Conservation (phyloP, 2,797 vertebrate species). For the Pteronotus mesoamericanus region DNA sequence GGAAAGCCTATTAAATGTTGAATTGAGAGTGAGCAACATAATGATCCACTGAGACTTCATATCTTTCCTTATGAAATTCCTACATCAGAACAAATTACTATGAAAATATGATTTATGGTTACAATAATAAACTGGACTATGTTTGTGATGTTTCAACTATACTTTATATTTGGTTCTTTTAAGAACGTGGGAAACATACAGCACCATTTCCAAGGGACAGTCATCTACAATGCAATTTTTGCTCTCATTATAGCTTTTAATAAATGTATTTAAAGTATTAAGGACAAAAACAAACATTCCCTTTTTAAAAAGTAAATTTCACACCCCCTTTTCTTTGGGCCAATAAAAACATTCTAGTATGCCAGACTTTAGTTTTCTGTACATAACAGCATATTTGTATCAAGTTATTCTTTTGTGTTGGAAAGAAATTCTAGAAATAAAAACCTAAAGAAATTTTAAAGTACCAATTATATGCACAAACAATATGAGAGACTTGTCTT, state of each 20-base stretch:
- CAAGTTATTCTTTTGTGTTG: constrained; percentile 33
- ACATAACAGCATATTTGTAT: not conserved
- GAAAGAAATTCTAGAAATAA: constrained; percentile 22
- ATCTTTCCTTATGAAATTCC: constrained; percentile 26
- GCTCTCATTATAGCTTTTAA: not conserved
- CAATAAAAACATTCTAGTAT: constrained; percentile 36
- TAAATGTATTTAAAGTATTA: not conserved
- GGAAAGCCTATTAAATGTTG: constrained; percentile 52
- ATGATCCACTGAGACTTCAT: constrained; percentile 9
- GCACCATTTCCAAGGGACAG: not conserved
- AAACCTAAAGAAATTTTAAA: constrained; percentile 35
- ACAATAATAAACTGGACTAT: not conserved
- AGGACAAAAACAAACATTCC: not conserved
- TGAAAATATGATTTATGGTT: constrained; percentile 57
- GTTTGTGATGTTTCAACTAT: constrained; percentile 26
- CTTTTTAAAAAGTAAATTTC: constrained; percentile 21
- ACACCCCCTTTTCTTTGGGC: not conserved
- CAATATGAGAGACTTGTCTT: constrained; percentile 19
- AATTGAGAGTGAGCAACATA: constrained; percentile 39
- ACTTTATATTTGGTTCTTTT: not conserved
- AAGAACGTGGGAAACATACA: not conserved
- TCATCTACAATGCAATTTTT: not conserved
- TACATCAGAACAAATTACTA: constrained; percentile 48
- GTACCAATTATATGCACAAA: not conserved
- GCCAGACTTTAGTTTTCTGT: not conserved